phyloP scores from a whole-genome alignment of 2,113 vertebrate genomes.

The Xiphophorus maculatus region DNA sequence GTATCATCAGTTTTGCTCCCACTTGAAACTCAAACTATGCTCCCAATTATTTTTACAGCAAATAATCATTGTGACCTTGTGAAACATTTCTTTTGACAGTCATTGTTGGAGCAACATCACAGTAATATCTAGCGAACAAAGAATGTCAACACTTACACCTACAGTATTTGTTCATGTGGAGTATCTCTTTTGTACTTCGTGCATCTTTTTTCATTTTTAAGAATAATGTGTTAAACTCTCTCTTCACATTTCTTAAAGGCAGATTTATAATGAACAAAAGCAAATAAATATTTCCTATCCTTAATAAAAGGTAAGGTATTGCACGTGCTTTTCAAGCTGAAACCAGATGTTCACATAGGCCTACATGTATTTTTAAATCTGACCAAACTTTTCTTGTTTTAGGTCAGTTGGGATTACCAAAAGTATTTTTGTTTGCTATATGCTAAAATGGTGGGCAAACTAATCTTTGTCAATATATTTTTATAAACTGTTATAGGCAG shows the following conservation, averaged over 20 bases:
- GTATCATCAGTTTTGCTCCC: neutral
- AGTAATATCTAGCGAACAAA: neutral
- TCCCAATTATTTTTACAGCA: neutral
- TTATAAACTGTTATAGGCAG: too few species aligned
- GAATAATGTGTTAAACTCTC: neutral
- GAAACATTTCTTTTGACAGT: neutral
- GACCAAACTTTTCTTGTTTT: too few species aligned
- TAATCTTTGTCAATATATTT: too few species aligned
- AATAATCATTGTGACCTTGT: neutral
- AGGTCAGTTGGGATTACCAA: too few species aligned
- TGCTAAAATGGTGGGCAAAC: too few species aligned
- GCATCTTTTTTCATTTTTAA: rapidly evolving
- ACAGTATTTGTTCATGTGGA: neutral
- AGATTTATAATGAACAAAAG: neutral
- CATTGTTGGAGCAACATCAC: neutral
- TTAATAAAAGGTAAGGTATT: too few species aligned
- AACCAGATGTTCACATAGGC: too few species aligned
- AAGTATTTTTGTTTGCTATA: too few species aligned
- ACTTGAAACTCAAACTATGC: neutral
- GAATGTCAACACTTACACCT: neutral
- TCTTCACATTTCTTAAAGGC: neutral
- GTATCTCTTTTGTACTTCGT: neutral
- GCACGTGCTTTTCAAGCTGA: too few species aligned
- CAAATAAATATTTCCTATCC: too few species aligned
- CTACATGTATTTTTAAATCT: too few species aligned